Percentiles rank a stretch among this genome's conserved stretches.
Conservation (phyloP, 2,888 invertebrate species). For the Catocala fraxini region DNA sequence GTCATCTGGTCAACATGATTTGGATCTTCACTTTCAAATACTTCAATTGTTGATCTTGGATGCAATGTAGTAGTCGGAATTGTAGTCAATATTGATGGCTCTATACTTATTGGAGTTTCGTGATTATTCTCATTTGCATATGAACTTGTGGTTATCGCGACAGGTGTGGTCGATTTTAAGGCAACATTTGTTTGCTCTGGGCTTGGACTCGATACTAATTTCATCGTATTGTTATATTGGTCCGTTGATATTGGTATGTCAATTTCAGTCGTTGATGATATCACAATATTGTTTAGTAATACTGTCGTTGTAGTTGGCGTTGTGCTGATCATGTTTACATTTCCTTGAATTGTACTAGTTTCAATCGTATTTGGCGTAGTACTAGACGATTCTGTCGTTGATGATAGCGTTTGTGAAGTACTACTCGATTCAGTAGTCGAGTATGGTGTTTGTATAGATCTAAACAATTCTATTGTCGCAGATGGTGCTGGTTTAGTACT, state of each 20-base stretch:
- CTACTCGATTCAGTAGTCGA: too few species aligned
- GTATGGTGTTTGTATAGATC: too few species aligned
- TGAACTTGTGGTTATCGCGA: slow-evolving; percentile 14
- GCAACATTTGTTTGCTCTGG: slow-evolving; percentile 12
- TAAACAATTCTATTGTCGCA: too few species aligned
- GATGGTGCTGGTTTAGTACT: too few species aligned
- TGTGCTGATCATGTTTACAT: too few species aligned
- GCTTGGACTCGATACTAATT: slow-evolving; percentile 4
- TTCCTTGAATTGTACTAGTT: too few species aligned
- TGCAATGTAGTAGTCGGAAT: background rate
- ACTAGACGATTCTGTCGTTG: slow-evolving; percentile 1
- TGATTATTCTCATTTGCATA: slow-evolving; percentile 9
- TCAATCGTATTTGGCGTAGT: too few species aligned
- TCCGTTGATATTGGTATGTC: background rate
- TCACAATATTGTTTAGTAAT: too few species aligned
- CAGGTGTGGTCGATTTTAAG: slow-evolving; percentile 7
- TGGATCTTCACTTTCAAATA: background rate
- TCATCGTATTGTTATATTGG: background rate
- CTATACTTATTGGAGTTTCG: background rate
- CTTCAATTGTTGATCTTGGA: background rate
- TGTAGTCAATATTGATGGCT: background rate
- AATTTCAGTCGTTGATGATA: too few species aligned
- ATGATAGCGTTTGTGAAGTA: too few species aligned
- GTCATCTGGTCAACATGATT: background rate
- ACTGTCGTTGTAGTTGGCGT: too few species aligned